Evolutionary conservation across 2,113 vertebrate genomes (phyloP), one percentile per base, ranked within the genome.

Genomic region (Cyanoramphus novaezelandiae): DNA sequence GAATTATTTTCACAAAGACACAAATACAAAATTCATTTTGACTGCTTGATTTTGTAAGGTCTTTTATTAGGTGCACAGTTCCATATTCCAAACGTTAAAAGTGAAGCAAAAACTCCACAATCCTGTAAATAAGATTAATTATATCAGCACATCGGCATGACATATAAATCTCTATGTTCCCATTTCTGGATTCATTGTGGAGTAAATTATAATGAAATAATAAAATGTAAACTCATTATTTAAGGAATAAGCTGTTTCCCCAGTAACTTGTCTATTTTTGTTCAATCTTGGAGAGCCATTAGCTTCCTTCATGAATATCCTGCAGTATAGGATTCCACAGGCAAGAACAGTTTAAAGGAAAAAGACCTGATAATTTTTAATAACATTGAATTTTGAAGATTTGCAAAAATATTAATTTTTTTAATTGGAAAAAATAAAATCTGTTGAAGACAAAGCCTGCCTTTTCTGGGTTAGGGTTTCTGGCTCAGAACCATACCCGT

Each of bases 31-130:
- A 69, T 65, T 76, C 1, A 9, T 47, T 91, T 89, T 74, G 44
- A n/a, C 20, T 84, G 16, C 24, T 69, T 81, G 59, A 11, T 91
- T 81, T 79, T 68, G 3, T 82, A 24, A 79, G 8, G 10, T 79
- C 27, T 63, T 68, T 44, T 71, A 47, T 88, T 74, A 15, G 7
- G 11, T 37, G 5, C 11, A 27, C 6, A 39, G 13, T 67, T 89
- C 72, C 50, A 19, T 31, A 28, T 44, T n/a, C 17, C 17, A 23
- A 33, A 15, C 1, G 9, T 43, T 50, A 39, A 49, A 79, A 68
- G 5, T 0, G 2, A 86, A 86, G 62, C 12, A 71, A 75, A 68
- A 37, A 6, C 1, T 6, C 2, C 10, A 29, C 2, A 13, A 41
- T 17, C 25, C 46, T 52, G 10, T 84, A 60, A 84, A 82, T 74